Evolutionary conservation across 2,797 vertebrate species (phyloP).

Genomic region (Gymnoscopelus microlampas): DNA sequence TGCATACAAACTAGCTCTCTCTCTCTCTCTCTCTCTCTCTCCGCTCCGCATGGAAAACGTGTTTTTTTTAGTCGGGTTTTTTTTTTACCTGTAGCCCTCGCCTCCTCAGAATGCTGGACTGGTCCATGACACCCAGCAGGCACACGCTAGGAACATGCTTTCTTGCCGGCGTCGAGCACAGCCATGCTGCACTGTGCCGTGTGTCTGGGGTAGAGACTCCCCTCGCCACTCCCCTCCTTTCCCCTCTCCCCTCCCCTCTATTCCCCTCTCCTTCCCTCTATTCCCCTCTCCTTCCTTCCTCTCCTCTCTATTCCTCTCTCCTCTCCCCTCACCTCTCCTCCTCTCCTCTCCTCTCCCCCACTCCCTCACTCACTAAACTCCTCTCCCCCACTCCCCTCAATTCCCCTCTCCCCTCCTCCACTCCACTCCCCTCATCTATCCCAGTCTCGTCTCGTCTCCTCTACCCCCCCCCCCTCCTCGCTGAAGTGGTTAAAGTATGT

Average conservation of each 20-base stretch:
- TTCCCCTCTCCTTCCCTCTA: too few species aligned
- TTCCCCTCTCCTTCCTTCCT: too few species aligned
- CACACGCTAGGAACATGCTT: constrained; percentile 69
- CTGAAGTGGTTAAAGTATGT: too few species aligned
- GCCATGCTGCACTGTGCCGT: constrained; percentile 81
- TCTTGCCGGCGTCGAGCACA: constrained; percentile 74
- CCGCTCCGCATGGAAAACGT: background rate
- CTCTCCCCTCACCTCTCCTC: background rate
- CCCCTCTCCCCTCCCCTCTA: too few species aligned
- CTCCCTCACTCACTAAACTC: too few species aligned
- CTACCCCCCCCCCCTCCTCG: too few species aligned
- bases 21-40: constrained; percentile 21
- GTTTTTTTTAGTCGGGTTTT: constrained; percentile 1
- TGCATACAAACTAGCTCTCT: constrained; percentile 35
- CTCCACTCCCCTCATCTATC: too few species aligned
- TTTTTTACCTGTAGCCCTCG: constrained; percentile 93
- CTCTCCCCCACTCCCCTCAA: too few species aligned
- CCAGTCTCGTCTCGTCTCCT: too few species aligned
- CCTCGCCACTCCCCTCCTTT: constrained; percentile 56
- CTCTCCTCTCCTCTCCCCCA: too few species aligned
- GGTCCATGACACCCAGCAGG: constrained; percentile 83
- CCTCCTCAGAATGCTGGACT: constrained; percentile 92
- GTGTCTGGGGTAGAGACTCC: constrained; percentile 11
- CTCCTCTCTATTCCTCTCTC: too few species aligned
- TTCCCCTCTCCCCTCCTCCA: too few species aligned